Conservation (phyloP, 2,797 vertebrate species). For the Crocidura indochinensis region DNA sequence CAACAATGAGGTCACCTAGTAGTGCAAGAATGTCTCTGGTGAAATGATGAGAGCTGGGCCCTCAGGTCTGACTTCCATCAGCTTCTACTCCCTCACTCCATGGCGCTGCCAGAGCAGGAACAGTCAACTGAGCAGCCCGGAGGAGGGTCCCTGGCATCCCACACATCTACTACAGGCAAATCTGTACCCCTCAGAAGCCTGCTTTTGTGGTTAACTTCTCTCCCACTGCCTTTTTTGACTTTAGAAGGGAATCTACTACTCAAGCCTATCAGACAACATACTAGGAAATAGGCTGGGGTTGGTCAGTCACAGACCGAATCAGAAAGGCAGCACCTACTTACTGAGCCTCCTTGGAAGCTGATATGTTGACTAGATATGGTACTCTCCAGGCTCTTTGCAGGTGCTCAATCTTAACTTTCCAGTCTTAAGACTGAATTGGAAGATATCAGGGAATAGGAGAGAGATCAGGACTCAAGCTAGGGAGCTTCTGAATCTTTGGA, state of each 20-base stretch:
- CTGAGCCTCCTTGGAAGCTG: background rate
- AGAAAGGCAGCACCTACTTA: background rate
- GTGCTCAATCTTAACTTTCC: background rate
- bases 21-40: background rate
- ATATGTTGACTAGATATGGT: conserved; percentile 13
- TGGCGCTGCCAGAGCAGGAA: background rate
- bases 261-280: background rate
- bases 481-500: background rate
- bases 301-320: too few species aligned
- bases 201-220: background rate
- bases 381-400: background rate
- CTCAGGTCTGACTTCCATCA: background rate
- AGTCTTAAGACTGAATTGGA: background rate
- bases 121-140: background rate
- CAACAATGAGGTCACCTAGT: background rate
- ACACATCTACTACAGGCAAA: background rate
- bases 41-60: background rate
- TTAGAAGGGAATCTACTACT: background rate
- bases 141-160: background rate
- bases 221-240: background rate
- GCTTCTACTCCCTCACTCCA: background rate
- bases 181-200: too few species aligned
- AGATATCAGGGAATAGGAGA: accelerated
- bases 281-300: too few species aligned
- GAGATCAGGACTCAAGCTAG: background rate